Evolutionary conservation across 2,888 invertebrate genomes (phyloP), one percentile per base, ranked within the genome.

Genomic region (Hybos culiciformis): DNA sequence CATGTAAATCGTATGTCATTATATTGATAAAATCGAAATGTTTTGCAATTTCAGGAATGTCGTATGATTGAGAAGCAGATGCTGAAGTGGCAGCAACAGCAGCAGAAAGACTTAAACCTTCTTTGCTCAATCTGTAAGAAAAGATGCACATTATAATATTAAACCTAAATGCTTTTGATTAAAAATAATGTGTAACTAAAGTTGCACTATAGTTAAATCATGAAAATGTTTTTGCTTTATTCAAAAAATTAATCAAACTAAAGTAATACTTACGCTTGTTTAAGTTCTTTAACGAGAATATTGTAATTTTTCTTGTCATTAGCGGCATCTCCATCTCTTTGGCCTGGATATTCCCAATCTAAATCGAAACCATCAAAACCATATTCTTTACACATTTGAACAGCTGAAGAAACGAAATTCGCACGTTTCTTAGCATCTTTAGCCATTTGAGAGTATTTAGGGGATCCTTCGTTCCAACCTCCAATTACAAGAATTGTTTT

Each of bases 261-360:
- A n/a, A n/a, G n/a, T n/a, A n/a, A n/a, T n/a, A n/a, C n/a, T n/a
- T n/a, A n/a, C n/a, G n/a, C n/a, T n/a, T 20, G 12, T 6, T 31
- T 37, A 14, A 41, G 20, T 41, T 37, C 39, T 41, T 44, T 34
- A 2, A 43, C 24, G 11, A 42, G 24, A 14, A n/a, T 6, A 32
- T 43, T 19, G 19, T 39, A 43, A 39, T 32, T 15, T 15, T 17
- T 2, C 15, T 12, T 2, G 9, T 32, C 32, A n/a, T n/a, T n/a
- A n/a, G n/a, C n/a, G n/a, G n/a, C n/a, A n/a, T n/a, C n/a, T n/a
- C n/a, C 29, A 24, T 70, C 70, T 41, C 72, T 56, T 54, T 71
- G 68, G 12, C 58, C 67, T 1, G 75, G 75, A 52, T 74, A 75
- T 50, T 75, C 72, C 77, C 77, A 78, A 54, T 77, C 76, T n/a